Conservation (phyloP, 1,140 invertebrate species). For the Oscheius sp. region DNA sequence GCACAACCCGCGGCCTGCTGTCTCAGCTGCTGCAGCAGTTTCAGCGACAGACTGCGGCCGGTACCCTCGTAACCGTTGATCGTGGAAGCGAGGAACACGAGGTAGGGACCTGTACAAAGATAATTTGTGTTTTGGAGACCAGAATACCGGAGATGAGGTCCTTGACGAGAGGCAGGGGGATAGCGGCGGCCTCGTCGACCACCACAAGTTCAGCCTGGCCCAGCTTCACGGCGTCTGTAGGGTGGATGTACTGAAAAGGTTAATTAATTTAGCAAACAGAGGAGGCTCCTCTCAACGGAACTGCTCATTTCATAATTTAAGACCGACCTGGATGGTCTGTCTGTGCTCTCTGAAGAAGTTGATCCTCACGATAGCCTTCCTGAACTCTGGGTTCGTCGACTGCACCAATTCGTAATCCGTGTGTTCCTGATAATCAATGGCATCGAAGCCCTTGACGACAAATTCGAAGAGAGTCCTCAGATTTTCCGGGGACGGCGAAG, state of each 20-base stretch:
- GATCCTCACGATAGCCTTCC: slow-evolving; percentile 89
- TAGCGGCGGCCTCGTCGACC: slow-evolving; percentile 98
- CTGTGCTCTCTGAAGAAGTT: slow-evolving; percentile 84
- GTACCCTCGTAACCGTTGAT: slow-evolving; percentile 99
- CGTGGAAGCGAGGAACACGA: slow-evolving; percentile 93
- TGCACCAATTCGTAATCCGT: slow-evolving; percentile 92
- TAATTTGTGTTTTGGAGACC: not conserved
- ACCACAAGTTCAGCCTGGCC: slow-evolving; percentile 89
- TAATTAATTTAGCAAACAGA: slow-evolving; percentile 3
- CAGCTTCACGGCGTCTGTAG: slow-evolving; percentile 80
- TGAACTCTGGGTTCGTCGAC: slow-evolving; percentile 91
- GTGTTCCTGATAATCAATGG: slow-evolving; percentile 90
- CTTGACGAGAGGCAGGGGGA: slow-evolving; percentile 83
- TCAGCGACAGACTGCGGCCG: slow-evolving; percentile 88
- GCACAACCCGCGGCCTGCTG: slow-evolving; percentile 63
- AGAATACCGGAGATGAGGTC: slow-evolving; percentile 48
- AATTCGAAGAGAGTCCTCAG: slow-evolving; percentile 97
- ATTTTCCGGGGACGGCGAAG: slow-evolving; percentile 95
- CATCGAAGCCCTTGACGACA: slow-evolving; percentile 91
- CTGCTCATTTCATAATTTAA: too few species aligned
- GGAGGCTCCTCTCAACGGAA: too few species aligned
- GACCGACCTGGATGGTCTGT: slow-evolving; percentile 85
- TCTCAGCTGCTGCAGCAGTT: slow-evolving; percentile 84
- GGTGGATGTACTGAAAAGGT: slow-evolving; percentile 80
- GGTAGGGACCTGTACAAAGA: slow-evolving; percentile 75